Conservation (phyloP, 1,140 invertebrate species). For the Dinoponera quadriceps region DNA sequence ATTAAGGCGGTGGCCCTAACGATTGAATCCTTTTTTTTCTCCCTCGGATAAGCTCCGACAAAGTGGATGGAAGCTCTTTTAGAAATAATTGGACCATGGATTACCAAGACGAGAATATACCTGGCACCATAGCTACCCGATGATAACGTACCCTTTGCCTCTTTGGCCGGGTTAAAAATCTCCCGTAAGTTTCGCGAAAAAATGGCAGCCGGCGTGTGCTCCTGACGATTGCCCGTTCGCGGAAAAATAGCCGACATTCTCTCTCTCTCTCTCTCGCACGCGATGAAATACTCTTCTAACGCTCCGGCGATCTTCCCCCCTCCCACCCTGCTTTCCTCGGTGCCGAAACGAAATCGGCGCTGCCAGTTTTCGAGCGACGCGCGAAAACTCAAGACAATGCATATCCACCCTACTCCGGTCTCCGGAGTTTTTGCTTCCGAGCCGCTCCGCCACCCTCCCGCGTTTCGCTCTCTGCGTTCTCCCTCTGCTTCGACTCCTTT, state of each 20-base stretch:
- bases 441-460: slow-evolving; percentile 14
- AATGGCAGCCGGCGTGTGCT: neutral
- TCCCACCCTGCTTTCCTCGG: no score
- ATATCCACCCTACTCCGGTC: slow-evolving; percentile 50
- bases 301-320: neutral
- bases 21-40: slow-evolving; percentile 23
- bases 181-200: slow-evolving; percentile 7
- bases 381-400: slow-evolving; percentile 58
- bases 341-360: slow-evolving; percentile 1
- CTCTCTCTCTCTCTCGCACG: no score
- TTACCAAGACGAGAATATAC: slow-evolving; percentile 11
- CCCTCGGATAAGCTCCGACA: neutral
- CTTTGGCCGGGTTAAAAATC: slow-evolving; percentile 3
- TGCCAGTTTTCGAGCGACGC: slow-evolving; percentile 34
- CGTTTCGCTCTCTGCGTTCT: slow-evolving; percentile 54
- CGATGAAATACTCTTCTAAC: neutral
- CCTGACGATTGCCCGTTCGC: neutral
- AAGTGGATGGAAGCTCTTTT: slow-evolving; percentile 15
- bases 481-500: slow-evolving; percentile 56
- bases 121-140: no score
- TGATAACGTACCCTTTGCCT: neutral
- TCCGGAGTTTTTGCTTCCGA: slow-evolving; percentile 43
- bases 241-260: neutral
- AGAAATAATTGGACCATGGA: slow-evolving; percentile 47
- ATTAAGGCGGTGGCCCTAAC: slow-evolving; percentile 26